Percentiles rank a stretch among this genome's conserved stretches.
phyloP scores from a whole-genome alignment of 2,888 invertebrate species.

The Glaucopsyche alexis region DNA sequence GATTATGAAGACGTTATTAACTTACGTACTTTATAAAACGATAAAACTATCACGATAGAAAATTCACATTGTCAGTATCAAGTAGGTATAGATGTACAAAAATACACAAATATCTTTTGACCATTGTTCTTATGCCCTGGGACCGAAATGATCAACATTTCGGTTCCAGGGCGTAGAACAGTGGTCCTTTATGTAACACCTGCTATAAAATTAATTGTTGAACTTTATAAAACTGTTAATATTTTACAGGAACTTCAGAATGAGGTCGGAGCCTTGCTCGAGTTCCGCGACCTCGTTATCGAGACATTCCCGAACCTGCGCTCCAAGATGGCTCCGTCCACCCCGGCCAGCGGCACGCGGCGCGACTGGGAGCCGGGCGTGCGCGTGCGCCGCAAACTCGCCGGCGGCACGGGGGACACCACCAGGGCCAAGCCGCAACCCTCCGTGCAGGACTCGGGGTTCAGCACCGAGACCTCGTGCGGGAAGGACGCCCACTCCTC shows the following conservation, averaged over 20 bases:
- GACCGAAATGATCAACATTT: no score
- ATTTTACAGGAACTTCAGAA: constrained; percentile 88
- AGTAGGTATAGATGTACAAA: no score
- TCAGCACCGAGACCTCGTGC: constrained; percentile 93
- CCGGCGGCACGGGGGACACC: constrained; percentile 67
- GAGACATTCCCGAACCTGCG: constrained; percentile 95
- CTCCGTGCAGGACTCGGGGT: constrained; percentile 89
- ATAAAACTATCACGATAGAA: no score
- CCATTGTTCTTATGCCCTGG: no score
- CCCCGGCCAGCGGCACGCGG: constrained; percentile 71
- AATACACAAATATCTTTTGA: no score
- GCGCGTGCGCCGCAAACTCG: constrained; percentile 84
- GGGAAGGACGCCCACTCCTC: constrained; percentile 89
- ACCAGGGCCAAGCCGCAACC: constrained; percentile 81
- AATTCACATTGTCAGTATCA: no score
- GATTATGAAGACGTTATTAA: no score
- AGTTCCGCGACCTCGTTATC: constrained; percentile 96
- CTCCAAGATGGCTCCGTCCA: constrained; percentile 88
- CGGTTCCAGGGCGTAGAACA: not conserved
- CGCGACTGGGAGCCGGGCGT: constrained; percentile 91
- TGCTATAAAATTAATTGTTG: not conserved
- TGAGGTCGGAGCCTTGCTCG: constrained; percentile 94
- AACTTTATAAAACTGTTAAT: constrained; percentile 2
- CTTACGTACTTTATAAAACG: no score
- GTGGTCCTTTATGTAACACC: not conserved